Evolutionary conservation across 2,113 vertebrate species (phyloP), one percentile per base, ranked within the genome.

Genomic region (Pardalotus punctatus): DNA sequence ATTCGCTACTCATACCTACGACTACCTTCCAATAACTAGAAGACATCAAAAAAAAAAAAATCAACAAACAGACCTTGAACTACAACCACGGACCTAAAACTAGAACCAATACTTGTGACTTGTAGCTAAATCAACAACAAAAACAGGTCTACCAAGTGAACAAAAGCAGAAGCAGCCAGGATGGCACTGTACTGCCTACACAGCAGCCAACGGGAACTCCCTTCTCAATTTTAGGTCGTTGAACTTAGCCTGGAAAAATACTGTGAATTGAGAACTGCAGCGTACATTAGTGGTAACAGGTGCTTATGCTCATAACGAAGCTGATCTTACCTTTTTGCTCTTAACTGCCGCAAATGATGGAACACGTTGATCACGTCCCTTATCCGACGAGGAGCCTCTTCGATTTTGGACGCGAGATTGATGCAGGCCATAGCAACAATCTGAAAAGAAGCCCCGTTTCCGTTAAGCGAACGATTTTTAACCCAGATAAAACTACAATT

Each of bases 381-480:
- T 98, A 99, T 99, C 79, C 99, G 98, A 33, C 99, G 98, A 9
- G 99, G 99, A 0, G 99, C 99, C 98, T 99, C 99, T 97, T 99
- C 99, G 3, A 99, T 99, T 98, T 99, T 99, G 83, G 99, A 99
- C 11, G 99, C 99, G 93, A 99, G 97, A 98, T 99, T 99, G 96
- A 99, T 98, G 96, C 99, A 99, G 88, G 99, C 99, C 99, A 99
- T 99, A 7, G 99, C 99, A 96, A 99, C 99, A 98, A 99, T 99
- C 99, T 99, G 98, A 47, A 98, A 97, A 85, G 6, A 97, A 97
- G 25, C 19, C 86, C 89, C 87, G 1, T 22, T 61, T 10, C 35
- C 35, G 3, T 70, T 97, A 43, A 93, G 50, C 62, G 70, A 72
- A 22, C 1, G 2, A 3, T 3, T 38, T 50, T 10, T 8, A 24